Percentiles rank a stretch among this genome's conserved stretches.
Evolutionary conservation across 2,113 vertebrate species (phyloP).

Genomic region (Cacatua alba): DNA sequence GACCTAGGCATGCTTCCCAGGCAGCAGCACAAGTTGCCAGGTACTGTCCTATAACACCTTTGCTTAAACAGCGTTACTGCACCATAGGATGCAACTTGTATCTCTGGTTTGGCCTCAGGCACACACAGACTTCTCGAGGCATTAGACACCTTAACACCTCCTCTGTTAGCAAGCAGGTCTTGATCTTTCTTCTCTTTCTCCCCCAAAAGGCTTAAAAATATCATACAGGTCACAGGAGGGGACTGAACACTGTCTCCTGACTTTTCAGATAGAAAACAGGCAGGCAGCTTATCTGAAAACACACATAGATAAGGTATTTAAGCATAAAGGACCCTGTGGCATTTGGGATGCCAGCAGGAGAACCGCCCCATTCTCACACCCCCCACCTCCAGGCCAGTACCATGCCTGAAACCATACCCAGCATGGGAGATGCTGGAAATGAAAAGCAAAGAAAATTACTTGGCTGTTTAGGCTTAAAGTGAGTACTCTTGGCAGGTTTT

Average conservation of each 20-base stretch:
- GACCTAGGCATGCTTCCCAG: background rate
- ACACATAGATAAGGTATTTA: background rate
- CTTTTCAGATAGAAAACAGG: background rate
- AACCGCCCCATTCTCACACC: background rate
- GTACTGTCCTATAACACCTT: background rate
- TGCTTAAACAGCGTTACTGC: background rate
- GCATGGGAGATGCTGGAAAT: background rate
- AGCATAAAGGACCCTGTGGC: background rate
- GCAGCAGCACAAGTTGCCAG: background rate
- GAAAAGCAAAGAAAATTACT: conserved; percentile 1
- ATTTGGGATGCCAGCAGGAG: background rate
- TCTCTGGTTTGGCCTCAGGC: background rate
- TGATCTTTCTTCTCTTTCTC: background rate
- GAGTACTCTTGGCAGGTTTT: background rate
- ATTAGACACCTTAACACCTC: background rate
- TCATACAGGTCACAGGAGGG: background rate
- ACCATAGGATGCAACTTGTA: background rate
- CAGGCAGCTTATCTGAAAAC: background rate
- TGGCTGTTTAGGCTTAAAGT: background rate
- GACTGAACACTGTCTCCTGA: background rate
- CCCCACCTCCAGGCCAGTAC: background rate
- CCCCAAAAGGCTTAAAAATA: background rate
- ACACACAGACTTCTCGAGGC: background rate
- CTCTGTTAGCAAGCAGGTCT: background rate
- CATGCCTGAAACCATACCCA: background rate